phyloP scores from a whole-genome alignment of 2,888 invertebrate genomes.

The Priapulus caudatus region DNA sequence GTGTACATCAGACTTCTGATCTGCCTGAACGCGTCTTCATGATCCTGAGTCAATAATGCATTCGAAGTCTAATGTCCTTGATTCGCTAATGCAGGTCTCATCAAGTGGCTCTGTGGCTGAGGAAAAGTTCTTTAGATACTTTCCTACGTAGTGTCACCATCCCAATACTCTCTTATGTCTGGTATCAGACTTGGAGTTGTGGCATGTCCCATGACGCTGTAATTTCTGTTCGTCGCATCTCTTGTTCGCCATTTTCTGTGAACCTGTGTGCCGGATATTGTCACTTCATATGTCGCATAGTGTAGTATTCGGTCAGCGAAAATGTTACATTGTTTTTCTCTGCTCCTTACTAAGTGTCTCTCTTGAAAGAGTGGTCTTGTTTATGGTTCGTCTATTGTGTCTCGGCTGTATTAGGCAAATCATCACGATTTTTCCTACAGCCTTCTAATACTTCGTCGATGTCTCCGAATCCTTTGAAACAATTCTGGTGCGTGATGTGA shows the following conservation, averaged over 20 bases:
- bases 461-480: neutral
- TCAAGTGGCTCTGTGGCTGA: too few species aligned
- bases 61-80: too few species aligned
- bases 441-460: neutral
- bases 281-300: neutral
- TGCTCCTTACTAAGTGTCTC: neutral
- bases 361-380: too few species aligned
- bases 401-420: neutral
- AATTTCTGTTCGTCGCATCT: neutral
- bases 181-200: neutral
- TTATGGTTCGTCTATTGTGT: neutral
- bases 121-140: neutral
- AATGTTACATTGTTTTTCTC: conserved; percentile 1
- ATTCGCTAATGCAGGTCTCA: too few species aligned
- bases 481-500: neutral
- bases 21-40: too few species aligned
- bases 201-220: neutral
- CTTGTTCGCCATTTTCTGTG: neutral
- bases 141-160: neutral
- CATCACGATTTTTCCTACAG: neutral
- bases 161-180: neutral
- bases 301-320: neutral
- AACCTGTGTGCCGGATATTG: neutral
- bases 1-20: conserved; percentile 15
- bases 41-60: too few species aligned